Percentiles rank a stretch among this genome's conserved stretches.
These are phyloP conservation scores for rabbit (Oryctolagus cuniculus) DNA, from an alignment of 2,113 vertebrate species.

Conservation along the genomic window mOryCun1.1 NC_091434.1:103337001-103337500, in stretches of 20 bases:
- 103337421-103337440: slow-evolving; percentile 23
- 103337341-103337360: neutral
- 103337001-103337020: neutral
- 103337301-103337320: neutral
- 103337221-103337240: neutral
- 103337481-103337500: slow-evolving; percentile 61
- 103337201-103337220: neutral
- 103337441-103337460: slow-evolving; percentile 36
- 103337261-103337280: neutral
- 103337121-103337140: neutral
- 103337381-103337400: neutral
- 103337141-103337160: neutral
- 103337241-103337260: neutral
- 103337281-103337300: neutral
- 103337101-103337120: neutral
- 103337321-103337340: neutral
- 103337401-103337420: neutral
- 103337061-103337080: neutral
- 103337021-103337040: neutral
- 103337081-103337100: neutral
- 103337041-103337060: neutral
- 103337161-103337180: slow-evolving; percentile 20
- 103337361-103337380: slow-evolving; percentile 21
- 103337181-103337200: neutral
- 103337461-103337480: slow-evolving; percentile 6